Conservation (phyloP, 1,140 invertebrate genomes). For the Streblospio benedicti region DNA sequence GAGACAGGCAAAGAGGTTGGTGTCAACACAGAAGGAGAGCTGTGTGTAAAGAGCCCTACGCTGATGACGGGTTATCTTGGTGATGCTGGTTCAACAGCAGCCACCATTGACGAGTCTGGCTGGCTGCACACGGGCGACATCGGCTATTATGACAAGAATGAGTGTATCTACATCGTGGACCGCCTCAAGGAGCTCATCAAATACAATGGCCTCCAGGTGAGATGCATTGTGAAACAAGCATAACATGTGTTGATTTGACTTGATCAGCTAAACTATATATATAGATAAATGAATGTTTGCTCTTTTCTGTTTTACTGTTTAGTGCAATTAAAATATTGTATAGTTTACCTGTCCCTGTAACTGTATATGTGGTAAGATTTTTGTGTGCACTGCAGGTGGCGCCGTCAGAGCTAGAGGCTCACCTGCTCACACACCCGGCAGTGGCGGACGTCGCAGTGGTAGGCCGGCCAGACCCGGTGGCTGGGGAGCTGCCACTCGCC, state of each 20-base stretch:
- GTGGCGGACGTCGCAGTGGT: constrained; percentile 6
- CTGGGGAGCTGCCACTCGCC: constrained; percentile 8
- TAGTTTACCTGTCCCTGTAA: too few species aligned
- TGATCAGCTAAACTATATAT: too few species aligned
- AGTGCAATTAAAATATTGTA: too few species aligned
- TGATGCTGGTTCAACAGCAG: constrained; percentile 10
- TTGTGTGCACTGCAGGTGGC: too few species aligned
- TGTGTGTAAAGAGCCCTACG: constrained; percentile 41
- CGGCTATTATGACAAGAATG: constrained; percentile 32
- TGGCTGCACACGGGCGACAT: constrained; percentile 28
- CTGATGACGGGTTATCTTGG: constrained; percentile 18
- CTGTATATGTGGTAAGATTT: too few species aligned
- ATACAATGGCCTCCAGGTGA: constrained; percentile 72
- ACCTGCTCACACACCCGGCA: constrained; percentile 4
- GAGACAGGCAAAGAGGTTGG: constrained; percentile 52
- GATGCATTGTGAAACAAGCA: too few species aligned
- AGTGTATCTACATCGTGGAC: constrained; percentile 31
- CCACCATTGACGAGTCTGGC: constrained; percentile 16
- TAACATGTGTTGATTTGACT: too few species aligned
- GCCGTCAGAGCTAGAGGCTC: constrained; percentile 10
- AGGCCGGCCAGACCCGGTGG: constrained; percentile 9
- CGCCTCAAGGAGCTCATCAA: constrained; percentile 57
- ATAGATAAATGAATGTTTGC: too few species aligned
- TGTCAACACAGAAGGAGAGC: constrained; percentile 50
- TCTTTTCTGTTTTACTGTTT: too few species aligned